phyloP scores from a whole-genome alignment of 2,888 invertebrate genomes.

The Pseudolycoriella hygida region DNA sequence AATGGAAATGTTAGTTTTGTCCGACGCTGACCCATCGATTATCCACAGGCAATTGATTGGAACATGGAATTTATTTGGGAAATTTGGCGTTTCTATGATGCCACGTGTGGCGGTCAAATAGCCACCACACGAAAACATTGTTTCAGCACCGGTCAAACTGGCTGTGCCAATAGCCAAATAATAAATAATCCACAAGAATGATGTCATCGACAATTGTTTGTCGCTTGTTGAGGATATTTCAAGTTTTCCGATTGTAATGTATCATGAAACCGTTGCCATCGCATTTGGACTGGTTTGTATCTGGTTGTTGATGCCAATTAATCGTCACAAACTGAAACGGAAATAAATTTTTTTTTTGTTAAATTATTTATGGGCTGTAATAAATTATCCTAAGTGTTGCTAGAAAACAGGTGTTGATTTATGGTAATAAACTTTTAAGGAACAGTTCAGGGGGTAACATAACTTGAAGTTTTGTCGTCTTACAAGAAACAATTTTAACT shows the following conservation, averaged over 20 bases:
- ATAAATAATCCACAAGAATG: conserved; percentile 13
- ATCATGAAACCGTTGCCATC: conserved; percentile 1
- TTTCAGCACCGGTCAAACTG: conserved; percentile 12
- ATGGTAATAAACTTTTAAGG: too few species aligned
- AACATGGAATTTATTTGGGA: conserved; percentile 61
- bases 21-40: conserved; percentile 54
- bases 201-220: conserved; percentile 16
- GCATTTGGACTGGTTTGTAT: conserved; percentile 1
- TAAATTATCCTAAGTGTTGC: too few species aligned
- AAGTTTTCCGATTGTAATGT: neutral
- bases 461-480: too few species aligned
- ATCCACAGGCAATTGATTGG: conserved; percentile 79
- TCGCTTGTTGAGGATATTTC: conserved; percentile 4
- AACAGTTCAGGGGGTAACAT: too few species aligned
- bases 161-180: conserved; percentile 15
- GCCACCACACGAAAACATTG: conserved; percentile 40
- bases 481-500: too few species aligned
- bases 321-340: too few species aligned
- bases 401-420: too few species aligned
- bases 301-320: neutral
- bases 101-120: conserved; percentile 46
- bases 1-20: conserved; percentile 44
- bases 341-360: too few species aligned
- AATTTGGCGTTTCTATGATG: conserved; percentile 64
- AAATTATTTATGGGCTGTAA: too few species aligned